Percentiles rank a stretch among this genome's conserved stretches.
phyloP scores from a whole-genome alignment of 1,140 invertebrate genomes.

The Cephus cinctus region DNA sequence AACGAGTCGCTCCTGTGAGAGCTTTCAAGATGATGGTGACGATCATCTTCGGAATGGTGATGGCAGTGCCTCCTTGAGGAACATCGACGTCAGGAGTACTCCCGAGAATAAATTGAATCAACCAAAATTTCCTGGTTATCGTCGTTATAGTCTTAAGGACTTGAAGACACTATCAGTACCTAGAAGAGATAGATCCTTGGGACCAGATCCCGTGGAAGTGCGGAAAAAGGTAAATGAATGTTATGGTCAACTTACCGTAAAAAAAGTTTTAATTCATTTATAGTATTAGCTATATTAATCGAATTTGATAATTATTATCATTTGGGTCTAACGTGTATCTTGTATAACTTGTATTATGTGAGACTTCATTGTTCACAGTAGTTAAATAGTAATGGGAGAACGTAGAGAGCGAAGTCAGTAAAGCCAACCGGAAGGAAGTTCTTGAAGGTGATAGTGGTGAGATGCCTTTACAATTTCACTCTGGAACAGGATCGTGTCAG shows the following conservation, averaged over 20 bases:
- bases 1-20: not conserved
- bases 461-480: conserved; percentile 33
- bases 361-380: not conserved
- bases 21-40: not conserved
- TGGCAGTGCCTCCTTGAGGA: conserved; percentile 10
- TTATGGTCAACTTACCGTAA: conserved; percentile 6
- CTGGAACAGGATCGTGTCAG: conserved; percentile 29
- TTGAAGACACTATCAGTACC: conserved; percentile 25
- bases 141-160: conserved; percentile 34
- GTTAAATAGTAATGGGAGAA: not conserved
- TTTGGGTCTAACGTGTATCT: not conserved
- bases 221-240: conserved; percentile 23
- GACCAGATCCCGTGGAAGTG: conserved; percentile 26
- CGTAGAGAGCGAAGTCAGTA: conserved; percentile 17
- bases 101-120: conserved; percentile 18
- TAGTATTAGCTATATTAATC: not conserved
- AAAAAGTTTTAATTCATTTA: not conserved
- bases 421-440: conserved; percentile 32
- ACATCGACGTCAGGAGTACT: conserved; percentile 2
- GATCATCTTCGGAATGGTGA: not conserved
- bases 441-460: conserved; percentile 15
- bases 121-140: conserved; percentile 16
- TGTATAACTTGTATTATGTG: not conserved
- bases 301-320: not conserved
- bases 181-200: conserved; percentile 35